Evolutionary conservation across 2,113 vertebrate species (phyloP), one percentile per base, ranked within the genome.

Genomic region (Dermatemys mawii): DNA sequence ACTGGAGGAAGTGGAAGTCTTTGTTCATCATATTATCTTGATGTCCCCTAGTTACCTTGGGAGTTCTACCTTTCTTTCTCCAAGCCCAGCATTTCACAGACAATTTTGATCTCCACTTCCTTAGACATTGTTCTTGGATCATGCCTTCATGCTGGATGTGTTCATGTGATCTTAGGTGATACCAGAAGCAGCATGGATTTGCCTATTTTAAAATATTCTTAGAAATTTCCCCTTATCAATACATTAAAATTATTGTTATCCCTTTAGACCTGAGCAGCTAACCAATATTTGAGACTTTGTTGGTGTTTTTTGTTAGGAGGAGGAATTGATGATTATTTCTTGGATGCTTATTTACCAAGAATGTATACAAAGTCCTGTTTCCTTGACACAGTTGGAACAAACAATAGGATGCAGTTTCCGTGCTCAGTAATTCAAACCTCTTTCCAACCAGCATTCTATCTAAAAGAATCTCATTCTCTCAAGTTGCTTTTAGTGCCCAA

Each of bases 211-310:
- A 67, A 95, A 93, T 83, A 91, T n/a, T 81, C 87, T 96, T 95
- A 94, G 96, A 88, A 96, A 70, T 92, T 97, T 96, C 94, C 83
- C 86, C 83, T 95, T 96, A 96, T 93, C 93, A 90, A 88, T 87
- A 96, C 89, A 92, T 93, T 94, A 86, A 95, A 98, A 92, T 93
- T 26, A 84, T 50, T 79, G 22, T 63, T 63, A 35, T 7, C 60
- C 26, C 27, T 57, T 32, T 32, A 26, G 55, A 6, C 60, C 26
- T 1, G 14, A 63, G 32, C 60, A 63, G 16, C 60, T 63, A 63
- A 63, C 60, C 14, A 63, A 63, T 19, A 63, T n/a, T 63, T 63
- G 32, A 63, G 32, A 63, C 16, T 7, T 35, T 63, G 32, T 63
- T 17, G 32, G 32, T 2, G 14, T 32, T 63, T 63, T 35, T 32